Base-by-base conservation (phyloP, 2,797 vertebrate genomes). In the Leucoraja ocellata region DNA sequence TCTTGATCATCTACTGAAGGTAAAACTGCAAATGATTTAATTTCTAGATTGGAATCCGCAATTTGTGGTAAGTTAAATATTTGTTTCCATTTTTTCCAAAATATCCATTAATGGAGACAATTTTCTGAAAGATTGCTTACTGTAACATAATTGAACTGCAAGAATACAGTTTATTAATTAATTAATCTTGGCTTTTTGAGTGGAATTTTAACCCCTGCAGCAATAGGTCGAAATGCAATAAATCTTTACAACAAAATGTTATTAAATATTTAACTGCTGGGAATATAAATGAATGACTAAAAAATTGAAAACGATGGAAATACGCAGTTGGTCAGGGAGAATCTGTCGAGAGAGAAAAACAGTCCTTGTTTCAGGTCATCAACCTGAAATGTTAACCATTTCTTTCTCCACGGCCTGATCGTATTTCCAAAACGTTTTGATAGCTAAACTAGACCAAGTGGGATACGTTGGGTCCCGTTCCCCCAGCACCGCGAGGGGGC, bases 51-150 rank as follows among this genome's bases (percentile, higher is more conserved):
- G 14, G 10, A 5, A 61, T 11, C 58, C 65, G 28, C 3, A 8
- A 32, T 36, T 36, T 88, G n/a, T 65, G 63, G 84, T 88, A 68
- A 88, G 84, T 88, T 25, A 88, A 36, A 88, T 68, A n/a, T 63
- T 7, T 86, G 28, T n/a, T 86, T n/a, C 13, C 1, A 61, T 32
- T 25, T 65, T 88, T 65, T 36, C 21, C 0, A 28, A 63, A 86
- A 86, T n/a, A 8, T 36, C 14, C 32, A n/a, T 68, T 21, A 68
- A 65, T 88, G 13, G 54, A 83, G 4, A 23, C 28, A 18, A 36
- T 88, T 88, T 68, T 88, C 61, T 88, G 16, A 21, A 21, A 9
- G 61, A 68, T 7, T 88, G 28, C 36, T 16, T 8, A n/a, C 28
- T 68, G 18, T 88, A 88, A 68, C 10, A 13, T 23, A 68, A 36